phyloP scores from a whole-genome alignment of 1,140 invertebrate species.

The Trichogramma pretiosum region DNA sequence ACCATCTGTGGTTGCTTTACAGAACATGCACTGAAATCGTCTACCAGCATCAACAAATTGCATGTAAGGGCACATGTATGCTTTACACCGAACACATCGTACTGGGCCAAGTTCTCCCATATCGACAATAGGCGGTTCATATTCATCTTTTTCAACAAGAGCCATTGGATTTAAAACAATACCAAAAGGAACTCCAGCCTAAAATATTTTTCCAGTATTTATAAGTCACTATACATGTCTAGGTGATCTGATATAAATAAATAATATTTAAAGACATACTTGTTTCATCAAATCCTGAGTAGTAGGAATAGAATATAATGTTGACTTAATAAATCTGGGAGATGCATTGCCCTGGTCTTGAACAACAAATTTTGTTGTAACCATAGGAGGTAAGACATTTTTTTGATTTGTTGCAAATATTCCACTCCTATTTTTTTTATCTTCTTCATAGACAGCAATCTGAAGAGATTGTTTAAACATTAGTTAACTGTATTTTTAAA shows the following conservation, averaged over 20 bases:
- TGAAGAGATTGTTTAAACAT: too few species aligned
- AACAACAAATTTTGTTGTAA: conserved; percentile 87
- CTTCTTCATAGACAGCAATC: conserved; percentile 94
- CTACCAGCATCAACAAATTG: conserved; percentile 96
- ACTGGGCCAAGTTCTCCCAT: conserved; percentile 90
- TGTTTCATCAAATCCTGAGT: conserved; percentile 91
- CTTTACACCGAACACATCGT: conserved; percentile 93
- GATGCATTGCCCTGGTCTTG: conserved; percentile 91
- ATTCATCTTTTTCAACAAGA: conserved; percentile 60
- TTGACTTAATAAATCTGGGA: conserved; percentile 80
- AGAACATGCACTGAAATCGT: conserved; percentile 92
- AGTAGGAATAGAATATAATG: conserved; percentile 92
- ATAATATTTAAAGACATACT: conserved; percentile 21
- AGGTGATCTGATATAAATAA: too few species aligned
- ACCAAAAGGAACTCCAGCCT: conserved; percentile 86
- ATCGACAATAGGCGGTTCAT: conserved; percentile 77
- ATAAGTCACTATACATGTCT: too few species aligned
- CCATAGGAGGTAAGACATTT: conserved; percentile 83
- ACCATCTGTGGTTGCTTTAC: conserved; percentile 91
- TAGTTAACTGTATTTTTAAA: conserved; percentile 4
- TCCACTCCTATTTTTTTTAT: conserved; percentile 64
- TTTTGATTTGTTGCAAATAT: conserved; percentile 77
- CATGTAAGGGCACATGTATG: conserved; percentile 99
- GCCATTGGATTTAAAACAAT: conserved; percentile 89
- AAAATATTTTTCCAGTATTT: too few species aligned